These are phyloP conservation scores for Pomatostomus ruficeps DNA, from an alignment of 2,113 vertebrate genomes.

Conservation along the genomic window DNA sequence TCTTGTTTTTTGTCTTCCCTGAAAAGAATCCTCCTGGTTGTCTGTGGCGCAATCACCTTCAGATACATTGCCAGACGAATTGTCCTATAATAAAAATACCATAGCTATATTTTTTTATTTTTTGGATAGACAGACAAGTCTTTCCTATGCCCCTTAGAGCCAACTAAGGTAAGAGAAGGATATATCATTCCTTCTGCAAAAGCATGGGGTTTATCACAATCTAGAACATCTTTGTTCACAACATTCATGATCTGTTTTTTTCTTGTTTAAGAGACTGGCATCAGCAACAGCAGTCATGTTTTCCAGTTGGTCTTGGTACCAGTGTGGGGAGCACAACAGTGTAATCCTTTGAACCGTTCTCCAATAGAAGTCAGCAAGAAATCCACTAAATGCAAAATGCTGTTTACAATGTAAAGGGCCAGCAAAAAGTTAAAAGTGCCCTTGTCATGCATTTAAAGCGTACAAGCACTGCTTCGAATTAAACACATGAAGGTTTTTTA, in stretches of 20 bases:
- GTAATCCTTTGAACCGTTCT: not conserved
- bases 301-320: not conserved
- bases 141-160: not conserved
- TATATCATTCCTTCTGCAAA: not conserved
- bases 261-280: not conserved
- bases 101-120: slow-evolving; percentile 35
- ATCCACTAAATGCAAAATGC: not conserved
- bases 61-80: slow-evolving; percentile 91
- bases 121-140: slow-evolving; percentile 36
- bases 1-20: slow-evolving; percentile 85
- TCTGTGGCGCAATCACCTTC: slow-evolving; percentile 87
- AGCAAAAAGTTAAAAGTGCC: not conserved
- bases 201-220: not conserved
- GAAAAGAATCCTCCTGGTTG: slow-evolving; percentile 84
- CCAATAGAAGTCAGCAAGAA: not conserved
- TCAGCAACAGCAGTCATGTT: not conserved
- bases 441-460: not conserved
- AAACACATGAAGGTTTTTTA: not conserved
- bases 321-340: not conserved
- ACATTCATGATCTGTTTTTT: not conserved
- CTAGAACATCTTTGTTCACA: not conserved
- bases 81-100: slow-evolving; percentile 80
- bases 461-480: not conserved
- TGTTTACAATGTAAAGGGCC: not conserved
- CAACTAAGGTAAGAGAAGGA: not conserved